Evolutionary conservation across 2,113 vertebrate genomes (phyloP).

Genomic region (Heterotilapia buettikoferi): DNA sequence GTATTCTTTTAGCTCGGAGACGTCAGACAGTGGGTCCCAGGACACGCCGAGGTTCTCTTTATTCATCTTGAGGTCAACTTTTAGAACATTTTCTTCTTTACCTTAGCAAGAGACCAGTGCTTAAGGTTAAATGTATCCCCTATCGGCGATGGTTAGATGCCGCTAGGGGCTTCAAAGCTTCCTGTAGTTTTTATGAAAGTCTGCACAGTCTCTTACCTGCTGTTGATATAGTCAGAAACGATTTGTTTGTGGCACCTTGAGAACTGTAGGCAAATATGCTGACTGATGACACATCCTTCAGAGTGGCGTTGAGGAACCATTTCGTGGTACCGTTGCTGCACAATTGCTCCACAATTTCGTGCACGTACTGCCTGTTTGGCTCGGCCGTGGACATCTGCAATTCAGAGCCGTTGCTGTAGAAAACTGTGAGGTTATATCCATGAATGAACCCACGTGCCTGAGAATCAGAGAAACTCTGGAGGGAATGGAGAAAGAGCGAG

Average conservation of each 20-base stretch:
- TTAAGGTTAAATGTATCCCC: neutral
- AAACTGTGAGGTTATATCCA: conserved; percentile 41
- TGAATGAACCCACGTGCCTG: conserved; percentile 52
- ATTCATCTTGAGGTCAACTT: neutral
- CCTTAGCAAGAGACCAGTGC: neutral
- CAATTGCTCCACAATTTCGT: neutral
- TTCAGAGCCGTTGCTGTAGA: neutral
- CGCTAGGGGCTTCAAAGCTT: neutral
- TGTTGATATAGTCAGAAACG: conserved; percentile 24
- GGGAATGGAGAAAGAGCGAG: neutral
- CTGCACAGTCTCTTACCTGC: conserved; percentile 18
- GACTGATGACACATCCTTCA: conserved; percentile 23
- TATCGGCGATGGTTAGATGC: neutral
- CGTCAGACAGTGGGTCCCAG: conserved; percentile 25
- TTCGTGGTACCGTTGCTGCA: neutral
- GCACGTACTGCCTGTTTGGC: neutral
- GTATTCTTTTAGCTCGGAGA: conserved; percentile 30
- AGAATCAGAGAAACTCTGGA: conserved; percentile 49
- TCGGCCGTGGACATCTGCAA: neutral
- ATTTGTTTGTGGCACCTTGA: conserved; percentile 28
- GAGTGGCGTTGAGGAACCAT: neutral
- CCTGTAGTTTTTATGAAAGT: neutral
- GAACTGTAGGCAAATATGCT: conserved; percentile 47
- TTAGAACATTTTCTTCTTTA: neutral
- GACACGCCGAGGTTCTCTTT: conserved; percentile 39